Conservation (phyloP, 2,888 invertebrate genomes). For the Oeneis ivallda region DNA sequence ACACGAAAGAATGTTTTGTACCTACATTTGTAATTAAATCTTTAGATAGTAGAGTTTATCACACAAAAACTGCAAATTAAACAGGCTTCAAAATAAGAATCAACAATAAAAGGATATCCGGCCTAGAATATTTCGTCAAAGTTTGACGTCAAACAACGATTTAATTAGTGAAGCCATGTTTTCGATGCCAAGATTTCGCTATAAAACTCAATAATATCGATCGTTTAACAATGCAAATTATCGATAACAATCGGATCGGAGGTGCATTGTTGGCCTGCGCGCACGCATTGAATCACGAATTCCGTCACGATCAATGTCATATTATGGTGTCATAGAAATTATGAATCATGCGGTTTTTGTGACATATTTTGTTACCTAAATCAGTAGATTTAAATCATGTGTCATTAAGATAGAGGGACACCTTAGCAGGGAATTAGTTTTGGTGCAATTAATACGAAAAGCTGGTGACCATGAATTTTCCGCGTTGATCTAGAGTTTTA, state of each 20-base stretch:
- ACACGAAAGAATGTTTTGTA: not conserved
- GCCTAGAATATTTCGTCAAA: constrained; percentile 20
- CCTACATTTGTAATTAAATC: not conserved
- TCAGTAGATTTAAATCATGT: too few relatives aligned
- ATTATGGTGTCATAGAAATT: constrained; percentile 21
- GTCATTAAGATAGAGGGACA: not conserved
- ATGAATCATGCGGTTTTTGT: constrained; percentile 34
- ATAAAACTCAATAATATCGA: constrained; percentile 41
- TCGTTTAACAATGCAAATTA: constrained; percentile 44
- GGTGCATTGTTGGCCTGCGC: constrained; percentile 59
- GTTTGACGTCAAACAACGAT: constrained; percentile 31
- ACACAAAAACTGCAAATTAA: too few relatives aligned
- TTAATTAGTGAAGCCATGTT: constrained; percentile 22
- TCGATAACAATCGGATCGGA: constrained; percentile 37
- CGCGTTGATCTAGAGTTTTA: too few relatives aligned
- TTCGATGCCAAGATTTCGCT: constrained; percentile 34
- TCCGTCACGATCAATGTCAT: constrained; percentile 29
- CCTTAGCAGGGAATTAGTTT: too few relatives aligned
- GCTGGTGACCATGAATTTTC: too few relatives aligned
- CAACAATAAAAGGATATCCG: constrained; percentile 24
- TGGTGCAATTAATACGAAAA: too few relatives aligned
- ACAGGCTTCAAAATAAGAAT: constrained; percentile 16
- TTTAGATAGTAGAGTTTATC: not conserved
- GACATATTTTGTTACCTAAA: constrained; percentile 14
- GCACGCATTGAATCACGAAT: constrained; percentile 53